These are phyloP conservation scores for Uloborus plumipes DNA, from an alignment of 2,888 invertebrate species.

Conservation along the genomic window DNA sequence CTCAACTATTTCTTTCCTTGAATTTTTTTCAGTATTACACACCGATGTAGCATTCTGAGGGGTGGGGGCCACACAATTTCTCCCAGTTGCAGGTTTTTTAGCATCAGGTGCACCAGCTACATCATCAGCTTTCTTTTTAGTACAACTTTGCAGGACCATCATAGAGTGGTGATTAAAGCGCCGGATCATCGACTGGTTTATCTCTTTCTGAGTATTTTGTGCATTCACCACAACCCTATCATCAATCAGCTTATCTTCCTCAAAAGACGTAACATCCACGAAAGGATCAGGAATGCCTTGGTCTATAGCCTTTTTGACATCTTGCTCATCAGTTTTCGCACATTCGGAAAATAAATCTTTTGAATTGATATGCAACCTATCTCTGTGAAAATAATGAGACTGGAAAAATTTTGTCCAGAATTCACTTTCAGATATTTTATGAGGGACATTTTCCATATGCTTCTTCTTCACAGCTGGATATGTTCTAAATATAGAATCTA, in stretches of 20 bases:
- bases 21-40: slow-evolving; percentile 6
- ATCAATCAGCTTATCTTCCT: slow-evolving; percentile 76
- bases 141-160: slow-evolving; percentile 80
- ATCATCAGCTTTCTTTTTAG: slow-evolving; percentile 35
- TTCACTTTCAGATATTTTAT: slow-evolving; percentile 93
- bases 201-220: slow-evolving; percentile 49
- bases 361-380: slow-evolving; percentile 90
- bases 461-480: slow-evolving; percentile 98
- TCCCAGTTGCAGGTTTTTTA: slow-evolving; percentile 42
- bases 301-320: slow-evolving; percentile 66
- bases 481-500: slow-evolving; percentile 98
- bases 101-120: slow-evolving; percentile 7
- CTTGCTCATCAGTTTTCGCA: slow-evolving; percentile 92
- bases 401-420: slow-evolving; percentile 99
- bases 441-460: slow-evolving; percentile 95
- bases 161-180: slow-evolving; percentile 97
- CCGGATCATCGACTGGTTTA: slow-evolving; percentile 91
- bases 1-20: slow-evolving; percentile 73
- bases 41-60: neutral
- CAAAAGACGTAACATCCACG: slow-evolving; percentile 86
- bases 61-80: slow-evolving; percentile 32
- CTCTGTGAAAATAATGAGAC: slow-evolving; percentile 89
- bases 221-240: slow-evolving; percentile 36
- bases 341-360: slow-evolving; percentile 98
- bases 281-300: slow-evolving; percentile 79